Base-by-base conservation (phyloP, 1,140 invertebrate genomes). In the Temnothorax longispinosus region DNA sequence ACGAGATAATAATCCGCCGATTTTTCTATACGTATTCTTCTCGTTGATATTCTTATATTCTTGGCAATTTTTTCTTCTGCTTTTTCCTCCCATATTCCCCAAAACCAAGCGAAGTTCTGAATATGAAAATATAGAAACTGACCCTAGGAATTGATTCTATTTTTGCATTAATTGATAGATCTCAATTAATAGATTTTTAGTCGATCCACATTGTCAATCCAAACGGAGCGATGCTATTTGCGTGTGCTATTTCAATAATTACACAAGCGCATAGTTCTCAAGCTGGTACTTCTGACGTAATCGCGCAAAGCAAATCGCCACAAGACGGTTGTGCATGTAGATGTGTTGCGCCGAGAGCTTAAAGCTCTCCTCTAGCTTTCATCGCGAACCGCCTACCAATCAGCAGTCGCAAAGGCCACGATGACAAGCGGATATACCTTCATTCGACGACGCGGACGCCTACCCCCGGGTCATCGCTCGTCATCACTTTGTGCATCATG, bases 401-500 rank as follows among this genome's bases (percentile, higher is more conserved):
- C 80, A 75, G 69, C 80, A 84, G 69, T 60, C 44, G 54, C 80
- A 50, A 60, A 60, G 52, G 13, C 80, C 27, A 50, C 13, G 80
- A 84, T 74, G 80, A 84, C 80, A 84, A 84, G 65, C 69, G 69
- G 27, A 60, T 74, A 60, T 84, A 84, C 69, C 71, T 84, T 75
- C 69, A 84, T 74, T 75, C 80, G 80, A 84, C 69, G 80, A 74
- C 80, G 80, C 69, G 56, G 80, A 74, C 80, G 80, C 69, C 41
- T 84, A 84, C 47, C 56, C 13, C 56, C 69, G 81, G 87, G 82
- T 91, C 89, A 90, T 91, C 87, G 85, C 82, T 90, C 90, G 89
- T 77, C 88, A 82, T 90, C 84, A 35, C 77, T 90, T 84, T 80
- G 64, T 80, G 78, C 67, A 86, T 72, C 85, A 86, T 54, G 88